Conservation (phyloP, 1,140 invertebrate species). For the Drosophila truncata region DNA sequence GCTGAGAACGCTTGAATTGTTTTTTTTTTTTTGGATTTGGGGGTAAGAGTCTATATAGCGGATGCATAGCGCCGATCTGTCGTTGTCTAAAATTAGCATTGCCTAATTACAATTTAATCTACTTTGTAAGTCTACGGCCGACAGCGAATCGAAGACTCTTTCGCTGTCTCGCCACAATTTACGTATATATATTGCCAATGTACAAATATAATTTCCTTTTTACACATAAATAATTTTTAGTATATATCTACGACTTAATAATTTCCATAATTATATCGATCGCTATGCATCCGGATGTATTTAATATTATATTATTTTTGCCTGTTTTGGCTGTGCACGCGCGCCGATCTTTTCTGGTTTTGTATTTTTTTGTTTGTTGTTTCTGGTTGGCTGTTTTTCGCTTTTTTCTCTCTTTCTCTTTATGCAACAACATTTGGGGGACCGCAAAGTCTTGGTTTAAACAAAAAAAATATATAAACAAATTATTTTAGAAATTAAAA, state of each 20-base stretch:
- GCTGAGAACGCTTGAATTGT: slow-evolving; percentile 80
- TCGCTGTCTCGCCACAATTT: slow-evolving; percentile 45
- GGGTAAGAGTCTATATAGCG: slow-evolving; percentile 45
- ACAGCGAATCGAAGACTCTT: slow-evolving; percentile 30
- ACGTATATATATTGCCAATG: slow-evolving; percentile 68
- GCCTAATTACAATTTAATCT: slow-evolving; percentile 65
- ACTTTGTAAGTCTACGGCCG: slow-evolving; percentile 39
- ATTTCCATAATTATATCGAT: slow-evolving; percentile 47
- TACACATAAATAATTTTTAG: slow-evolving; percentile 43
- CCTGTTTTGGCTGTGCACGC: slow-evolving; percentile 57
- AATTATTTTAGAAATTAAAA: slow-evolving; percentile 67
- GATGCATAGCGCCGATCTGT: slow-evolving; percentile 50
- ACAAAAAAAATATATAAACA: slow-evolving; percentile 64
- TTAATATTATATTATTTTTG: slow-evolving; percentile 39
- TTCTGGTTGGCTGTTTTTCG: slow-evolving; percentile 32
- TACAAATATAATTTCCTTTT: slow-evolving; percentile 36
- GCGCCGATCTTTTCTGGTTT: slow-evolving; percentile 49
- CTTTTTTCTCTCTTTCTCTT: slow-evolving; percentile 16
- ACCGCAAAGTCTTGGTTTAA: slow-evolving; percentile 56
- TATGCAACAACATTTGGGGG: slow-evolving; percentile 43
- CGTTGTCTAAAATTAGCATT: slow-evolving; percentile 42
- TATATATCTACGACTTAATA: slow-evolving; percentile 48
- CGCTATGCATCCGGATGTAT: slow-evolving; percentile 49
- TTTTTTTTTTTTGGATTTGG: slow-evolving; percentile 22
- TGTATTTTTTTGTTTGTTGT: slow-evolving; percentile 25